Conservation (phyloP, 2,888 invertebrate species). For the Mesoligia furuncula region DNA sequence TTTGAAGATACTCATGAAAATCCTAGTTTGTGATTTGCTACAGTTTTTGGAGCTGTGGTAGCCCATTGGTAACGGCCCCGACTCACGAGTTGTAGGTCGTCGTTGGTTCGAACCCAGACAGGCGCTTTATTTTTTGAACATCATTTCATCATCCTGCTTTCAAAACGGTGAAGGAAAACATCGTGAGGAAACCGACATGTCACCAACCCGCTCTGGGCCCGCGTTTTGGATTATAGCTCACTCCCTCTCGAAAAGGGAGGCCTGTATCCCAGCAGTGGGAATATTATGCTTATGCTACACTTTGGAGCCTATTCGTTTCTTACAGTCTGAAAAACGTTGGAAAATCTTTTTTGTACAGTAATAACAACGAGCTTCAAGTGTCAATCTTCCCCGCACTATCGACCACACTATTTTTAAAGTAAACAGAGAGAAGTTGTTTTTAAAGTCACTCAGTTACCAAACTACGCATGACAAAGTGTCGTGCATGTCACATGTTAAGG, state of each 20-base stretch:
- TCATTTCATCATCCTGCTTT: too few relatives aligned
- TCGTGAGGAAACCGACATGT: background rate
- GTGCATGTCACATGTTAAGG: slow-evolving; percentile 15
- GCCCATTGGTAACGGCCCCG: too few relatives aligned
- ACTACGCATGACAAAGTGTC: slow-evolving; percentile 50
- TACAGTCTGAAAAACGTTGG: background rate
- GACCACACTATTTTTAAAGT: slow-evolving; percentile 4
- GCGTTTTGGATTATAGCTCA: background rate
- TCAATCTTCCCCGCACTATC: background rate
- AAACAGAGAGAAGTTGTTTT: slow-evolving; percentile 28
- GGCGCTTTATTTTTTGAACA: too few relatives aligned
- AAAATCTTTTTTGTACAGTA: background rate
- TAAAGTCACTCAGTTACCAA: slow-evolving; percentile 25
- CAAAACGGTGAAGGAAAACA: background rate
- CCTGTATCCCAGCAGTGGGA: background rate
- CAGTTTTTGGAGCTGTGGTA: too few relatives aligned
- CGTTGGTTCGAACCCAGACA: too few relatives aligned
- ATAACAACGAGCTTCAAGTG: background rate
- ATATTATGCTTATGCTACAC: background rate
- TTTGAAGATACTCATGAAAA: too few relatives aligned
- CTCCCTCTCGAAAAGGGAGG: background rate
- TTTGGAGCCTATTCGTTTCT: background rate
- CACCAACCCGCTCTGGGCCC: background rate
- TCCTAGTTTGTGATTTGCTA: too few relatives aligned
- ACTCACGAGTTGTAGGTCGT: too few relatives aligned